Base-by-base conservation (phyloP, 1,140 invertebrate genomes). In the Tachypleus tridentatus region DNA sequence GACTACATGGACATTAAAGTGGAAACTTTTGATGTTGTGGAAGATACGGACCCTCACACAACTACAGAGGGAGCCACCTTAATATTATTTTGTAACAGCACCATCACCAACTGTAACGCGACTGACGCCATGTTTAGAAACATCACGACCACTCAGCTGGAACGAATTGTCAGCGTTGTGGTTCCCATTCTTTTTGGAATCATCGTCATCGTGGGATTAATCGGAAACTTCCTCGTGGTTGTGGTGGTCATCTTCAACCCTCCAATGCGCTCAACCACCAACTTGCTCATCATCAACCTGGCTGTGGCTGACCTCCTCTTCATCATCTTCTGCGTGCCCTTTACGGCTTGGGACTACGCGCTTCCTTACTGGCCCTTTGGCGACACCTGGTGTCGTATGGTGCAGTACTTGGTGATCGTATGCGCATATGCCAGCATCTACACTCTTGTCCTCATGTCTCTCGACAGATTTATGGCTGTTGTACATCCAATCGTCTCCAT, bases 291-390 rank as follows among this genome's bases (percentile, higher is more conserved):
- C 66, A 88, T 89, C 65, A 92, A 92, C 74, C 76, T 92, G 59
- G 89, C 90, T 3, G 80, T 91, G 29, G 93, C 94, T 5, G 94
- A 98, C 77, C 79, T 97, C 6, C 82, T 95, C 5, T 97, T 98
- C 76, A 91, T 97, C 54, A 84, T 94, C 58, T 93, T 97, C 77
- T 98, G 94, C 78, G 92, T 97, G 50, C 94, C 94, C 0, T 93
- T 93, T 74, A 95, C 91, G 4, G 91, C 89, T 1, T 86, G 86
- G 10, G 91, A 93, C 72, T 94, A 93, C 76, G 87, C 90, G 0
- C 77, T 91, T 70, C 83, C 86, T 0, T 84, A 84, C 74, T 97
- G 94, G 94, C 90, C 90, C 0, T 96, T 96, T 74, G 92, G 93
- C 7, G 84, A 87, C 71, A 74, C 86, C 64, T 93, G 90, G 89